Evolutionary conservation across 2,797 vertebrate genomes (phyloP), one percentile per base, ranked within the genome.

Genomic region (Intellagama lesueurii): DNA sequence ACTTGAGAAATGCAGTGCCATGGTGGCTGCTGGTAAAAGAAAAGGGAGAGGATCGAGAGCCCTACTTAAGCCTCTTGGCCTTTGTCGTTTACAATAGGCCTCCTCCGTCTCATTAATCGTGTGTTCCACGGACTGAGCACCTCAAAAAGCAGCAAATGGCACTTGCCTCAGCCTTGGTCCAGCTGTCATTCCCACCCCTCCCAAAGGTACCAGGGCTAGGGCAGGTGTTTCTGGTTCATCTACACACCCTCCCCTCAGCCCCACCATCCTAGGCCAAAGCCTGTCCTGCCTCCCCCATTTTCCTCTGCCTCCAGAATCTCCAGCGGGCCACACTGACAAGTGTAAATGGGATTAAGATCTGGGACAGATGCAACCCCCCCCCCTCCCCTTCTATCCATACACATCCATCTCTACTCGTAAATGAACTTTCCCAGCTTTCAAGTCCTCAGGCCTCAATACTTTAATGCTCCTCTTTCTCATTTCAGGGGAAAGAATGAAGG

Each of bases 1-100:
- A 97, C 96, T 96, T 95, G 95, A 96, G 94, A 97, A 96, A 97
- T 94, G 96, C 92, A 96, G 97, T 96, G 95, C 88, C 85, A 88
- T 85, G 86, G 94, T 0, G 76, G 19, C 90, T 76, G 79, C 93
- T 95, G 92, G 93, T 22, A 64, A 64, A 64, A 64, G 19, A 28
- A 56, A 93, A 92, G 89, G 94, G 88, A 94, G 19, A 76, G 68
- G 87, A 95, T 91, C 26, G 76, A 97, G 96, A 96, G 95, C 91
- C 96, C 92, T 56, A 93, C 92, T 96, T 95, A 97, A 97, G 95
- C 92, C 94, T 85, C 89, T 56, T 7, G 85, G 90, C n/a, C 90
- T 96, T 96, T 96, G 93, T 94, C 8, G 0, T 89, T 95, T 70
- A 96, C 95, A 96, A 94, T 94, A 96, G 94, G 94, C 91, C 86